These are phyloP conservation scores for Rhinoderma darwinii DNA, from an alignment of 2,113 vertebrate species.

Conservation along the genomic window DNA sequence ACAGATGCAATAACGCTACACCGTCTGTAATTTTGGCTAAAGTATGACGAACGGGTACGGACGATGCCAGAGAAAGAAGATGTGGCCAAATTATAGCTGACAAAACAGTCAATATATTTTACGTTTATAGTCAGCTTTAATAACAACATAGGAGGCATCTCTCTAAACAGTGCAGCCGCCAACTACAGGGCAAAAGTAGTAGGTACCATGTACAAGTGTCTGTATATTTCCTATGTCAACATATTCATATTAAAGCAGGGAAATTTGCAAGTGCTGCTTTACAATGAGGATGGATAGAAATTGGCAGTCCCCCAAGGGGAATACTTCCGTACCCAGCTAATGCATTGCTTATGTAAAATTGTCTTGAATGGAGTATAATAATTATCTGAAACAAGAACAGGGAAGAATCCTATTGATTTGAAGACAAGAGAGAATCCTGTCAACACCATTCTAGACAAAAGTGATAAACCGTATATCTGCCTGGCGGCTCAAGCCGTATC, in stretches of 20 bases:
- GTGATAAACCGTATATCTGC: neutral
- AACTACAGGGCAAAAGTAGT: too few species aligned
- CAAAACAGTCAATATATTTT: too few species aligned
- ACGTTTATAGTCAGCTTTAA: too few species aligned
- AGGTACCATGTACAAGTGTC: too few species aligned
- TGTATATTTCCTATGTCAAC: too few species aligned
- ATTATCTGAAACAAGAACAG: conserved; percentile 33
- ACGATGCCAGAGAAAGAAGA: too few species aligned
- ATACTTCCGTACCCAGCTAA: conserved; percentile 35
- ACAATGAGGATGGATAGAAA: conserved; percentile 27
- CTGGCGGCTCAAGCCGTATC: neutral
- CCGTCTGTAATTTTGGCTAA: too few species aligned
- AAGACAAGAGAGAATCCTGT: conserved; percentile 23
- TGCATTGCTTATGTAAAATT: conserved; percentile 44
- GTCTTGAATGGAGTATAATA: conserved; percentile 47
- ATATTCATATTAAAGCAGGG: conserved; percentile 31
- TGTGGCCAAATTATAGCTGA: too few species aligned
- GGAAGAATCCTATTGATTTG: conserved; percentile 21
- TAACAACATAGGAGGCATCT: too few species aligned
- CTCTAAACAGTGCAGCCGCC: too few species aligned
- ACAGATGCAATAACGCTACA: too few species aligned
- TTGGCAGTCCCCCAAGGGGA: conserved; percentile 29
- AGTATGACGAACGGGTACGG: too few species aligned
- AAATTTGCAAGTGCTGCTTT: conserved; percentile 43
- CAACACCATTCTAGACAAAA: conserved; percentile 7